These are phyloP conservation scores for Alauda arvensis DNA, from an alignment of 2,797 vertebrate species.

Conservation along the genomic window DNA sequence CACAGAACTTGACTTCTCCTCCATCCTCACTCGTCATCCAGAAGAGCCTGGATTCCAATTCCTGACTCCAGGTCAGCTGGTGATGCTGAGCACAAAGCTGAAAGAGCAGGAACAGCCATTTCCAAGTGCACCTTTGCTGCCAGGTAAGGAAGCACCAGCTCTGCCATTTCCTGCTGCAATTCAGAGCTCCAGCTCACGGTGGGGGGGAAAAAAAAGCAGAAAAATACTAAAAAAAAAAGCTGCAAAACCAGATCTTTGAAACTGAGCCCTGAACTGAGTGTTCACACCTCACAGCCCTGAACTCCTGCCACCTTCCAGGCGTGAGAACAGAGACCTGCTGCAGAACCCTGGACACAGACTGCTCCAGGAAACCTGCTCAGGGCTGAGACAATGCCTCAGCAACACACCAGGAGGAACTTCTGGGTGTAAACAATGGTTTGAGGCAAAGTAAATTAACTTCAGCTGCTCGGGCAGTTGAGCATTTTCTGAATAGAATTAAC, in stretches of 20 bases:
- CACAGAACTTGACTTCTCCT: not conserved
- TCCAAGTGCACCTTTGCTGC: not conserved
- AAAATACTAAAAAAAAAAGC: not conserved
- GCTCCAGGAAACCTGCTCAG: not conserved
- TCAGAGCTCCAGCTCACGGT: not conserved
- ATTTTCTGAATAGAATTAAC: conserved; percentile 39
- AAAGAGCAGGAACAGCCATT: not conserved
- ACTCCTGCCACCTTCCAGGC: conserved; percentile 7
- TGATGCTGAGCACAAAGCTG: not conserved
- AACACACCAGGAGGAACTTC: conserved; percentile 8
- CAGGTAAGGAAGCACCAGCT: not conserved
- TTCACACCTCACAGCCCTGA: not conserved
- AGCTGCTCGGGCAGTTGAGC: conserved; percentile 25
- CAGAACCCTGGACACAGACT: not conserved
- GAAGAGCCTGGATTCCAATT: not conserved
- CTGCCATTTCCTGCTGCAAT: not conserved
- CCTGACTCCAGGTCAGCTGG: not conserved
- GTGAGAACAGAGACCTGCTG: not conserved
- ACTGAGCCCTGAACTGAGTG: not conserved
- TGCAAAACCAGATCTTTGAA: not conserved
- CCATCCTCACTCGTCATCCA: not conserved
- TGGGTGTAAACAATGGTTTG: conserved; percentile 38
- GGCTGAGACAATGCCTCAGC: not conserved
- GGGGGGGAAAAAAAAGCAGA: not conserved
- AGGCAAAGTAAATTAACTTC: conserved; percentile 43